phyloP scores from a whole-genome alignment of 2,888 invertebrate species.

The Ochropacha duplaris region DNA sequence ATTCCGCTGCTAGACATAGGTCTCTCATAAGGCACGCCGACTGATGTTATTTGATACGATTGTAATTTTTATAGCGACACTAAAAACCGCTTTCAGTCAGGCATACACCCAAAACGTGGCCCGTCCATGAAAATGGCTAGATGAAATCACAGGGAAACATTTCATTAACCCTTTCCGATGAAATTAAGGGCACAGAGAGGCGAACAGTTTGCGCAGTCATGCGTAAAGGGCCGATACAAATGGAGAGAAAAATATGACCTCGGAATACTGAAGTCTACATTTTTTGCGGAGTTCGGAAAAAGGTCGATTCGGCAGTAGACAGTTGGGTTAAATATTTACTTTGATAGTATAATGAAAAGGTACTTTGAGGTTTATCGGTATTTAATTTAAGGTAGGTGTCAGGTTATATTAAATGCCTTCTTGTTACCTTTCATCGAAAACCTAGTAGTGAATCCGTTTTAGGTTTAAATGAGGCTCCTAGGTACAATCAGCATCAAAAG shows the following conservation, averaged over 20 bases:
- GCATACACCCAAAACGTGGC: background rate
- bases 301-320: background rate
- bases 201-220: slow-evolving; percentile 9
- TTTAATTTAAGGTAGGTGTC: too few relatives aligned
- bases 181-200: slow-evolving; percentile 25
- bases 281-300: background rate
- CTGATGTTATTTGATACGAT: too few relatives aligned
- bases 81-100: background rate
- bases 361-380: too few relatives aligned
- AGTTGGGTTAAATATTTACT: background rate
- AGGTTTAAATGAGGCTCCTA: too few relatives aligned
- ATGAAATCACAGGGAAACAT: slow-evolving; percentile 14
- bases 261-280: background rate
- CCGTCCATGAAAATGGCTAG: background rate
- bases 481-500: too few relatives aligned
- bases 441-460: too few relatives aligned
- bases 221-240: background rate
- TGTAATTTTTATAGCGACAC: too few relatives aligned
- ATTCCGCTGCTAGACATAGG: too few relatives aligned
- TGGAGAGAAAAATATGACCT: background rate
- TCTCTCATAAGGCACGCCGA: too few relatives aligned
- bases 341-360: background rate
- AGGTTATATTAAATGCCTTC: too few relatives aligned
- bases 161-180: slow-evolving; percentile 36
- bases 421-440: too few relatives aligned